These are phyloP conservation scores for Hedya salicella DNA, from an alignment of 2,888 invertebrate genomes.

Conservation along the genomic window DNA sequence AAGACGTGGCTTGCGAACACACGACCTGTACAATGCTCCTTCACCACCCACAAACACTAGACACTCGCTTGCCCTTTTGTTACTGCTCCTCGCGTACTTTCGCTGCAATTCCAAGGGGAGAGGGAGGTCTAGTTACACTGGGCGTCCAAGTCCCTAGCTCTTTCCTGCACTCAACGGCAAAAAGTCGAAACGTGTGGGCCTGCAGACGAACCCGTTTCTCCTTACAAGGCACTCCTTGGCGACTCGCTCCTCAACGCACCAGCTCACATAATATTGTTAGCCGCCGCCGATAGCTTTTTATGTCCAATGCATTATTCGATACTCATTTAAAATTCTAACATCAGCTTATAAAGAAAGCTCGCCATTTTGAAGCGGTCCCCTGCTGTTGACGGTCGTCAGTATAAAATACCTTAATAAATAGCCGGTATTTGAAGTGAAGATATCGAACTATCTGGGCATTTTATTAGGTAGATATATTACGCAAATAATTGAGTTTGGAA, in stretches of 20 bases:
- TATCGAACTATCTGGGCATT: slow-evolving; percentile 52
- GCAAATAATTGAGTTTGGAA: slow-evolving; percentile 76
- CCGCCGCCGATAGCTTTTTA: slow-evolving; percentile 83
- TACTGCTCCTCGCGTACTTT: slow-evolving; percentile 47
- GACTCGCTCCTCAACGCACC: slow-evolving; percentile 81
- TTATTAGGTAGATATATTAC: slow-evolving; percentile 76
- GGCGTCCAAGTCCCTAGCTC: slow-evolving; percentile 68
- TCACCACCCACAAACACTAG: slow-evolving; percentile 62
- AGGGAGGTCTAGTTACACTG: slow-evolving; percentile 60
- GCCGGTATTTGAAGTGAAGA: slow-evolving; percentile 22
- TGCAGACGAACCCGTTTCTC: slow-evolving; percentile 82
- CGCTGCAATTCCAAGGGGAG: slow-evolving; percentile 54
- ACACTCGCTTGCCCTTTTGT: slow-evolving; percentile 60
- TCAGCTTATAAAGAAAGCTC: slow-evolving; percentile 81
- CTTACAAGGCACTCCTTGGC: slow-evolving; percentile 80
- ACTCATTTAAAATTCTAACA: slow-evolving; percentile 85
- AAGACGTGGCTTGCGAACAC: slow-evolving; percentile 74
- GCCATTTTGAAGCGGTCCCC: slow-evolving; percentile 80
- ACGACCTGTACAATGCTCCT: slow-evolving; percentile 76
- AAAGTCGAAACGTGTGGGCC: slow-evolving; percentile 84
- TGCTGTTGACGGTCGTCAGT: slow-evolving; percentile 74
- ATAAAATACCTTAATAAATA: slow-evolving; percentile 29
- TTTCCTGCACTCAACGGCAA: slow-evolving; percentile 77
- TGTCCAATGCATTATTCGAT: slow-evolving; percentile 84
- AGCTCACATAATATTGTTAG: slow-evolving; percentile 84